phyloP scores from a whole-genome alignment of 2,797 vertebrate genomes.

The Furcifer pardalis region DNA sequence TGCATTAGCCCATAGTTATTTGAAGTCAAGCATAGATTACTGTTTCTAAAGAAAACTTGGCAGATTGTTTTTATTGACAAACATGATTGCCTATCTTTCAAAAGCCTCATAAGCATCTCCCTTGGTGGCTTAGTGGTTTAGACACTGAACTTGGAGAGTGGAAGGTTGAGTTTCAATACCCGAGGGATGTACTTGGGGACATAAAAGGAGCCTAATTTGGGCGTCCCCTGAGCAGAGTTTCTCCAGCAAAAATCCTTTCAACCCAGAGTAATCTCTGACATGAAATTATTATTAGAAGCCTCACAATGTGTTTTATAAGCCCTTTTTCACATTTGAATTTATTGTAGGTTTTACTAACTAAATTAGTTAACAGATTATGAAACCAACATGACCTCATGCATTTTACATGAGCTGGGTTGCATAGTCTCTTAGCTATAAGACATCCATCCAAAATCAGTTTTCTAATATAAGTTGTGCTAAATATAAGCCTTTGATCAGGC shows the following conservation, averaged over 20 bases:
- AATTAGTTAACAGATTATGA: slow-evolving; percentile 42
- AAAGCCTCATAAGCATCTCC: background rate
- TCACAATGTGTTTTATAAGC: background rate
- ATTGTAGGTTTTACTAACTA: slow-evolving; percentile 44
- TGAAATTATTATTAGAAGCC: too few species aligned
- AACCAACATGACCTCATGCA: slow-evolving; percentile 56
- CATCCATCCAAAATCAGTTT: slow-evolving; percentile 50
- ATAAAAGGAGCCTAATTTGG: too few species aligned
- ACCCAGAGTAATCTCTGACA: too few species aligned
- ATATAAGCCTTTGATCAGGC: slow-evolving; percentile 71
- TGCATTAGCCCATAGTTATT: background rate
- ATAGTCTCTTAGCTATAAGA: slow-evolving; percentile 52
- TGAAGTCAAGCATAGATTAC: background rate
- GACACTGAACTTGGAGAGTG: too few species aligned
- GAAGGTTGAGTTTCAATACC: too few species aligned
- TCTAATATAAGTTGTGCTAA: slow-evolving; percentile 51
- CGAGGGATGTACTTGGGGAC: too few species aligned
- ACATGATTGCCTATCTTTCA: background rate
- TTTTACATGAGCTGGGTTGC: slow-evolving; percentile 59
- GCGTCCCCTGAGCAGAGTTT: too few species aligned
- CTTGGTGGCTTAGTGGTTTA: too few species aligned
- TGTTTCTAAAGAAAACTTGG: background rate
- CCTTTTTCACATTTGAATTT: slow-evolving; percentile 20
- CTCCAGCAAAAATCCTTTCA: too few species aligned
- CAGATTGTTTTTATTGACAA: background rate